Conservation (phyloP, 2,888 invertebrate species). For the Drosophila putrida region DNA sequence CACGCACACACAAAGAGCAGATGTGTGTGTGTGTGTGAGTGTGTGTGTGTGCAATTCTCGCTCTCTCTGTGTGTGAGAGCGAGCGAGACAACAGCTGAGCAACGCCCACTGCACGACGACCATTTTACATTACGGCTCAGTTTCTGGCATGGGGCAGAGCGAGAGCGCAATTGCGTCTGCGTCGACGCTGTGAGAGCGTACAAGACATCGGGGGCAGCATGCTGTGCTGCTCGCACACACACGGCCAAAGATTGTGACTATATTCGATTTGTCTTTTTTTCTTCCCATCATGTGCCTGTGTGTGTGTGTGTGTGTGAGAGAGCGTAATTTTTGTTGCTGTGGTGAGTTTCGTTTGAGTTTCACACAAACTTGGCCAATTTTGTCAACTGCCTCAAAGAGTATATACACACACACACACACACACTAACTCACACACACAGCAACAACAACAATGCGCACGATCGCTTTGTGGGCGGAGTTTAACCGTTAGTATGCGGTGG, state of each 20-base stretch:
- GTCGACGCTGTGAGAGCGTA: constrained; percentile 57
- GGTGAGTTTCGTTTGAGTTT: constrained; percentile 66
- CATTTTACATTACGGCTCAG: constrained; percentile 70
- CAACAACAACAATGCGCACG: constrained; percentile 65
- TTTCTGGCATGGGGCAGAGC: constrained; percentile 43
- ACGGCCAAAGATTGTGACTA: constrained; percentile 14
- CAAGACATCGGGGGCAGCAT: constrained; percentile 25
- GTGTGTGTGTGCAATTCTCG: background rate
- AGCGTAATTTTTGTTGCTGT: constrained; percentile 32
- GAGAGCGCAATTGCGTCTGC: constrained; percentile 47
- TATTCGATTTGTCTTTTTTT: constrained; percentile 7
- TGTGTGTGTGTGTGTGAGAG: constrained; percentile 7
- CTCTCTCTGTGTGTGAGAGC: background rate
- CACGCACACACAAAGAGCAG: constrained; percentile 1
- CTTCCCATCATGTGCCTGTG: constrained; percentile 4
- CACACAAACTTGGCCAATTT: constrained; percentile 17
- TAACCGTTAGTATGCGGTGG: constrained; percentile 32
- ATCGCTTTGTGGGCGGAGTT: constrained; percentile 75
- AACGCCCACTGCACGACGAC: constrained; percentile 74
- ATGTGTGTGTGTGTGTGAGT: background rate
- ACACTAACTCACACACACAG: background rate
- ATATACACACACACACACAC: constrained; percentile 16
- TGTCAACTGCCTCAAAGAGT: constrained; percentile 48
- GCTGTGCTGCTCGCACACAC: constrained; percentile 51
- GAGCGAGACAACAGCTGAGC: constrained; percentile 62